Conservation (phyloP, 2,797 vertebrate species). For the Poeciliopsis presidionis region DNA sequence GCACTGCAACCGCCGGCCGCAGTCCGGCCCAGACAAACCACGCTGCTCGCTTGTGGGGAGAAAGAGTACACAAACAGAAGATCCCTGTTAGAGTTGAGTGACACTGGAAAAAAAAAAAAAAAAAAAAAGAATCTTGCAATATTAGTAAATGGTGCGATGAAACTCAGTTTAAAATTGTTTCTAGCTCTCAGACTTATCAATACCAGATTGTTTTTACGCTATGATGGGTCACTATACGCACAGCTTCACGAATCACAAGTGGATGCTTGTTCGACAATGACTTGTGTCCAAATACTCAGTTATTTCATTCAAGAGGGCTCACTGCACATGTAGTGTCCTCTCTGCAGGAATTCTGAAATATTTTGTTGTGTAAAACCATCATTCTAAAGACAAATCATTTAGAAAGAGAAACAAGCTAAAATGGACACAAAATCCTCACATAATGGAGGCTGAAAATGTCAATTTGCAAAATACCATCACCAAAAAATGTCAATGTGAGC, state of each 20-base stretch:
- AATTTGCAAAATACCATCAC: neutral
- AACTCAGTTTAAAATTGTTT: neutral
- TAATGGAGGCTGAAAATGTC: neutral
- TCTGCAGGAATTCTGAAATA: neutral
- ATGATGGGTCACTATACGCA: neutral
- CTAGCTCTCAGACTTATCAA: neutral
- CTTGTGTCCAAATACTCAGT: neutral
- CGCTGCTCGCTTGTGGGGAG: slow-evolving; percentile 81
- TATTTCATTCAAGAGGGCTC: neutral
- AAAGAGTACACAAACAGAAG: slow-evolving; percentile 7
- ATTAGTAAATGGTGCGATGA: neutral
- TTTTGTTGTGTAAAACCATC: neutral
- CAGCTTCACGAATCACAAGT: neutral
- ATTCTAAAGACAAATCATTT: neutral
- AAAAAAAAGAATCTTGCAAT: neutral
- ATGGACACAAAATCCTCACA: neutral
- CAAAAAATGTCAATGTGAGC: neutral
- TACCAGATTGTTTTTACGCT: neutral
- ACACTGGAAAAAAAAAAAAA: neutral
- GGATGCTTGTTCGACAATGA: neutral
- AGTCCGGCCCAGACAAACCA: slow-evolving; percentile 81
- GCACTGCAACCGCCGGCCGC: slow-evolving; percentile 64
- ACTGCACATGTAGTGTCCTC: neutral
- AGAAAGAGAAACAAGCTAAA: neutral
- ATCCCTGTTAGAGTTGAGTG: neutral